Evolutionary conservation across 2,113 vertebrate species (phyloP).

Genomic region (Thamnaconus septentrionalis): DNA sequence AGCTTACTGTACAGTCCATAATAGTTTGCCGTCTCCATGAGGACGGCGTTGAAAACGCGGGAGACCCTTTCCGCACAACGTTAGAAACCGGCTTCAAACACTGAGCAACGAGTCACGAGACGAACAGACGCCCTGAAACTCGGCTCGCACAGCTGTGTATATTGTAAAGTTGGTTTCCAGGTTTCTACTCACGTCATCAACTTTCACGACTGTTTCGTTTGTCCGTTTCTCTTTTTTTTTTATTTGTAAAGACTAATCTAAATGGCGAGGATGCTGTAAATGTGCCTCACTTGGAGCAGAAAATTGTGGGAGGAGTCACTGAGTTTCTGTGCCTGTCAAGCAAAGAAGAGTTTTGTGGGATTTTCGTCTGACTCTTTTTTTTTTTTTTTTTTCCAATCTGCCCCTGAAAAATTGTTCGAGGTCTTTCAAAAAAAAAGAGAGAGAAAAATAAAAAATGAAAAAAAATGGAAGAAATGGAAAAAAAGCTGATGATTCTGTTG

Average conservation of each 20-base stretch:
- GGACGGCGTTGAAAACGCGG: slow-evolving; percentile 25
- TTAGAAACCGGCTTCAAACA: slow-evolving; percentile 49
- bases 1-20: slow-evolving; percentile 20
- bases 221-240: slow-evolving; percentile 15
- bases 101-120: slow-evolving; percentile 35
- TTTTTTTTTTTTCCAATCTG: slow-evolving; percentile 7
- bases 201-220: slow-evolving; percentile 30
- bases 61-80: slow-evolving; percentile 18
- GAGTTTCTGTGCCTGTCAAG: slow-evolving; percentile 26
- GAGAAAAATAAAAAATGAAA: too few species aligned
- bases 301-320: slow-evolving; percentile 15
- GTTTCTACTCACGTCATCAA: slow-evolving; percentile 29
- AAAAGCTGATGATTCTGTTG: slow-evolving; percentile 25
- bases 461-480: slow-evolving; percentile 5
- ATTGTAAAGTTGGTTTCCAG: slow-evolving; percentile 45
- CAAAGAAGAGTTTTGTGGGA: slow-evolving; percentile 23
- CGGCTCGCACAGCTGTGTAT: slow-evolving; percentile 40
- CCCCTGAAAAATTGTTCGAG: slow-evolving; percentile 23
- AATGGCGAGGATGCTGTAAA: slow-evolving; percentile 38
- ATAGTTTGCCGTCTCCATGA: slow-evolving; percentile 32
- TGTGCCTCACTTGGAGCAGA: slow-evolving; percentile 54
- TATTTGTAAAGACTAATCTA: slow-evolving; percentile 11
- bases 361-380: neutral
- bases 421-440: slow-evolving; percentile 13
- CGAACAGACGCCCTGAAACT: slow-evolving; percentile 3